Percentiles rank a stretch among this genome's conserved stretches.
phyloP scores from a whole-genome alignment of 2,888 invertebrate species.

The Cepaea hortensis region DNA sequence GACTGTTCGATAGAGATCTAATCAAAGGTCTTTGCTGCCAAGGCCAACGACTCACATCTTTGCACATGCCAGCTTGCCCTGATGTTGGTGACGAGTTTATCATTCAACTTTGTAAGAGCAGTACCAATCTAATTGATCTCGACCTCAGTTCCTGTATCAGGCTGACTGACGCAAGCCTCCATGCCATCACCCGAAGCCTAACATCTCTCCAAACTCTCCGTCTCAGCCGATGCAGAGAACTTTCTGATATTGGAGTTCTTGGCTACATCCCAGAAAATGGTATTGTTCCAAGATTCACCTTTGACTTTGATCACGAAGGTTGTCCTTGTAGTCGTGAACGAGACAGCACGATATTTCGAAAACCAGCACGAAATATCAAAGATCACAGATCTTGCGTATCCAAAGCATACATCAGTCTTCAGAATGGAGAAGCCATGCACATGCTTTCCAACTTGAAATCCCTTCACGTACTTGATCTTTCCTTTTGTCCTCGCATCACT shows the following conservation, averaged over 20 bases:
- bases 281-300: slow-evolving; percentile 49
- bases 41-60: slow-evolving; percentile 78
- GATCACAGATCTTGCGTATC: slow-evolving; percentile 51
- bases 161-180: slow-evolving; percentile 78
- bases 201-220: slow-evolving; percentile 80
- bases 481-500: slow-evolving; percentile 84
- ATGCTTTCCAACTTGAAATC: slow-evolving; percentile 64
- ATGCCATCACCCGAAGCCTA: slow-evolving; percentile 83
- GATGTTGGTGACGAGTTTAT: slow-evolving; percentile 82
- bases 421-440: slow-evolving; percentile 51
- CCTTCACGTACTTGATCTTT: slow-evolving; percentile 81
- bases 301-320: slow-evolving; percentile 57
- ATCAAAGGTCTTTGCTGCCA: slow-evolving; percentile 40
- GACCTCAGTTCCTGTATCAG: slow-evolving; percentile 83
- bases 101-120: slow-evolving; percentile 79
- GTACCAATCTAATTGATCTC: slow-evolving; percentile 80
- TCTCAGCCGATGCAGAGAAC: slow-evolving; percentile 83
- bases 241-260: slow-evolving; percentile 85
- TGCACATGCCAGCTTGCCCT: slow-evolving; percentile 81
- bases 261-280: slow-evolving; percentile 58
- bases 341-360: slow-evolving; percentile 61
- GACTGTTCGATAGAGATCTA: slow-evolving; percentile 42
- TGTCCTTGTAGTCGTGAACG: slow-evolving; percentile 61
- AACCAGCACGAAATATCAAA: slow-evolving; percentile 57
- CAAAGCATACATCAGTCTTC: slow-evolving; percentile 47